A percentile compares a stretch with the other conserved stretches of the same genome.
These are phyloP conservation scores for Podarcis lilfordi DNA, from an alignment of 2,797 vertebrate species.

Conservation along the genomic window DNA sequence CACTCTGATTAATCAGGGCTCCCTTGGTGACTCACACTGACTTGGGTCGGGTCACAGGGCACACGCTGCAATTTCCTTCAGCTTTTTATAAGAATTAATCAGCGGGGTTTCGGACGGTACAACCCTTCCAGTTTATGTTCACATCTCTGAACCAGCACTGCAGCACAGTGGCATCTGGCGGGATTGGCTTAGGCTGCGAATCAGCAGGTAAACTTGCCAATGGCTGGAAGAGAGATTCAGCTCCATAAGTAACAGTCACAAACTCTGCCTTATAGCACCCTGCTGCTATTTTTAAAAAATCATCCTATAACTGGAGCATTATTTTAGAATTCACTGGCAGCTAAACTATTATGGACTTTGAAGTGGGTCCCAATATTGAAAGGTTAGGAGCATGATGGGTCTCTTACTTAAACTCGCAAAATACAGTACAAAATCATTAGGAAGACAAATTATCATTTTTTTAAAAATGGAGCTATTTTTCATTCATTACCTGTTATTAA, in stretches of 20 bases:
- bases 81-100: conserved; percentile 59
- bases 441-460: conserved; percentile 27
- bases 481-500: conserved; percentile 56
- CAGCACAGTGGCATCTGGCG: conserved; percentile 60
- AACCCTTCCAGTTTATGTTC: conserved; percentile 7
- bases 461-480: conserved; percentile 32
- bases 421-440: conserved; percentile 2
- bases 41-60: conserved; percentile 60
- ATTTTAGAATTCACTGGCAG: conserved; percentile 5
- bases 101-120: conserved; percentile 14
- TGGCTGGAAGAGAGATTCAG: background rate
- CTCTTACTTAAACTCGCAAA: background rate
- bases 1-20: conserved; percentile 51
- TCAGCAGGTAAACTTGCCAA: background rate
- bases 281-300: background rate
- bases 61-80: conserved; percentile 62
- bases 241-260: background rate
- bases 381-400: too few species aligned
- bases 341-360: background rate
- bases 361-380: too few species aligned
- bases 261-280: background rate
- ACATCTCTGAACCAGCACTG: conserved; percentile 43
- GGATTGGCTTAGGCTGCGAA: conserved; percentile 12
- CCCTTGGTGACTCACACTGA: conserved; percentile 38
- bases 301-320: conserved; percentile 11